Evolutionary conservation across 2,113 vertebrate species (phyloP).

Genomic region (Tautogolabrus adspersus): DNA sequence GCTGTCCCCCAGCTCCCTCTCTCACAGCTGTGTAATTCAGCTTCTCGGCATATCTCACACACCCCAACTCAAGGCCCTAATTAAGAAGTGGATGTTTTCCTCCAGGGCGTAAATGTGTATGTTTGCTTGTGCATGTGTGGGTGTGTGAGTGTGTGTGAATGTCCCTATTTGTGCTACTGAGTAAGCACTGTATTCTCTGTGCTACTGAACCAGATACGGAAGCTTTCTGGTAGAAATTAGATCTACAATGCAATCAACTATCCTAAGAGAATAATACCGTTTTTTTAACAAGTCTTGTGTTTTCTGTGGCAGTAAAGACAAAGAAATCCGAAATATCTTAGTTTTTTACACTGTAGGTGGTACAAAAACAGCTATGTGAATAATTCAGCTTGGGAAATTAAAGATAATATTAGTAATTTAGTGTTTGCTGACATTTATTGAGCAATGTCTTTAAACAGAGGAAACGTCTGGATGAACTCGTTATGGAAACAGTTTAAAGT

Average conservation of each 20-base stretch:
- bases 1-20: constrained; percentile 29
- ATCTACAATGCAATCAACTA: neutral
- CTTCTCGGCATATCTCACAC: constrained; percentile 46
- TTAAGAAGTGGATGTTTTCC: constrained; percentile 70
- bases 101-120: constrained; percentile 45
- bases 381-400: too few species aligned
- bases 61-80: constrained; percentile 53
- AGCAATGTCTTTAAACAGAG: too few species aligned
- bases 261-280: neutral
- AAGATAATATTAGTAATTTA: too few species aligned
- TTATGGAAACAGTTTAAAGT: too few species aligned
- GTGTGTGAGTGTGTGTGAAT: constrained; percentile 14
- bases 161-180: constrained; percentile 11
- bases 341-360: too few species aligned
- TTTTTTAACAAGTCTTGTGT: neutral
- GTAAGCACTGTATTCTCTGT: constrained; percentile 27
- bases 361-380: too few species aligned
- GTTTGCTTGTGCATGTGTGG: constrained; percentile 15
- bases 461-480: too few species aligned
- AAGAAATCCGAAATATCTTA: too few species aligned
- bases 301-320: too few species aligned
- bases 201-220: constrained; percentile 40
- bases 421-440: too few species aligned
- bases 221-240: constrained; percentile 1
- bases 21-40: constrained; percentile 36